Evolutionary conservation across 2,888 invertebrate genomes (phyloP).

Genomic region (Thecophora atra): DNA sequence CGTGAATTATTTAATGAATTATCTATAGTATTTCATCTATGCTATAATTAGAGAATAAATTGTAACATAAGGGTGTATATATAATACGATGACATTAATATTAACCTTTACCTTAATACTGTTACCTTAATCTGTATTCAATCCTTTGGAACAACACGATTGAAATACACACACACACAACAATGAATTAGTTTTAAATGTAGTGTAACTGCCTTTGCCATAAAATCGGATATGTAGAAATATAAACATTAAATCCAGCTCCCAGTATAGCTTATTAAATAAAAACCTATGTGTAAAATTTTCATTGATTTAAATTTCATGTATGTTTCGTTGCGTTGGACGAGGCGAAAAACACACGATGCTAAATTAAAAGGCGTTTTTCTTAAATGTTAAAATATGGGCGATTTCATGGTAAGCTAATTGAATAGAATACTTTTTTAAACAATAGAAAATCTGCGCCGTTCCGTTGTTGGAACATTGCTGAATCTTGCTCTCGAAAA

Average conservation of each 20-base stretch:
- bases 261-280: constrained; percentile 32
- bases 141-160: neutral
- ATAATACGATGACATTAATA: constrained; percentile 25
- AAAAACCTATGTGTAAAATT: constrained; percentile 15
- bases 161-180: neutral
- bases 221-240: constrained; percentile 27
- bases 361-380: neutral
- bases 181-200: constrained; percentile 30
- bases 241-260: constrained; percentile 17
- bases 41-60: constrained; percentile 18
- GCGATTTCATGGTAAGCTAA: no score
- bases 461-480: no score
- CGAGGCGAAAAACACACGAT: no score
- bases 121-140: constrained; percentile 17
- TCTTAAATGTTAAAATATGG: neutral
- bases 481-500: no score
- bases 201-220: constrained; percentile 34
- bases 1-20: neutral
- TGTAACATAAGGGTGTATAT: constrained; percentile 28
- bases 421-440: no score
- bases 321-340: no score
- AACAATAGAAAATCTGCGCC: no score
- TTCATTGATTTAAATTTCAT: no score
- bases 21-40: neutral
- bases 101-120: constrained; percentile 16